Percentiles rank a stretch among this genome's conserved stretches.
Conservation (phyloP, 1,140 invertebrate species). For the Drosophila ananassae region DNA sequence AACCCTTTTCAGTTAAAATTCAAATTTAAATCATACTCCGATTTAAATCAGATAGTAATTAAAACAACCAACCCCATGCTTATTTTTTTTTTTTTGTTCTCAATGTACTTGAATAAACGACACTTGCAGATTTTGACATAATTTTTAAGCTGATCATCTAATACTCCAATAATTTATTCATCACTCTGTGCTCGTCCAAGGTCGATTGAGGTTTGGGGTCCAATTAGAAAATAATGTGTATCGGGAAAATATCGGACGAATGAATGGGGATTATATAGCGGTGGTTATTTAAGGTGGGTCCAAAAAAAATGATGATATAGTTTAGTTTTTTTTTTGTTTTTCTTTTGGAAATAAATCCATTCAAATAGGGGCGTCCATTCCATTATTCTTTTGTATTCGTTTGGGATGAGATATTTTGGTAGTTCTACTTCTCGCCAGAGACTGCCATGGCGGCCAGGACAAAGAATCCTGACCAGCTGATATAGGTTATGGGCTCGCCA, state of each 20-base stretch:
- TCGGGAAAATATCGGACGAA: background rate
- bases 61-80: no score
- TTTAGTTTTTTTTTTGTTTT: no score
- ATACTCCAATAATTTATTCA: conserved; percentile 22
- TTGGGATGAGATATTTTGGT: no score
- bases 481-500: conserved; percentile 28
- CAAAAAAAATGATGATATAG: no score
- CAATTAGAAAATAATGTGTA: background rate
- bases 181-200: conserved; percentile 35
- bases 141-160: background rate
- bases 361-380: no score
- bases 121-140: conserved; percentile 2
- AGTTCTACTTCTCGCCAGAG: conserved; percentile 35
- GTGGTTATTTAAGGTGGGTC: no score
- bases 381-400: no score
- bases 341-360: no score
- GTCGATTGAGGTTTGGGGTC: background rate
- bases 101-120: background rate
- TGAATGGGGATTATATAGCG: background rate
- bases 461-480: conserved; percentile 60
- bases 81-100: conserved; percentile 2
- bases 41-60: no score
- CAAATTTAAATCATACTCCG: no score
- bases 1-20: no score
- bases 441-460: conserved; percentile 30